Evolutionary conservation across 2,888 invertebrate genomes (phyloP).

Genomic region (Maniola hyperantus): DNA sequence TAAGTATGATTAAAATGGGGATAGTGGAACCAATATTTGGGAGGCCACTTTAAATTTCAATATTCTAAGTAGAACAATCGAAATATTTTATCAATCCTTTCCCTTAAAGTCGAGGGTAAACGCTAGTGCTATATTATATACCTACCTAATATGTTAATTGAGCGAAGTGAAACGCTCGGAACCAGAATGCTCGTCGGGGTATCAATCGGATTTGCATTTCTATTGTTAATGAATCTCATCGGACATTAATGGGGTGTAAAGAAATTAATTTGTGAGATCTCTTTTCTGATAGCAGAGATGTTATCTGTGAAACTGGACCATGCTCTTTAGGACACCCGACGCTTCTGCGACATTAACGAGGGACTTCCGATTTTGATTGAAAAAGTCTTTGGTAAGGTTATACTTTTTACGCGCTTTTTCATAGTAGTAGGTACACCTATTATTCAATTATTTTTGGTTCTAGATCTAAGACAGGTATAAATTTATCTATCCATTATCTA

Average conservation of each 20-base stretch:
- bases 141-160: slow-evolving; percentile 57
- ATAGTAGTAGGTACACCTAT: no score
- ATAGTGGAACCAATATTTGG: no score
- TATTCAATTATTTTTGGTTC: no score
- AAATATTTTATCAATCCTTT: neutral
- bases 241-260: slow-evolving; percentile 78
- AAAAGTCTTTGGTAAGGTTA: neutral
- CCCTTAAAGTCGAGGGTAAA: neutral
- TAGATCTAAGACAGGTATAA: no score
- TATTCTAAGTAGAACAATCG: no score
- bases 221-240: slow-evolving; percentile 64
- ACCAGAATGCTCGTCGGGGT: slow-evolving; percentile 68
- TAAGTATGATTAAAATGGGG: no score
- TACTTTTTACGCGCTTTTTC: no score
- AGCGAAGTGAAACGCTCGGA: slow-evolving; percentile 52
- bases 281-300: slow-evolving; percentile 64
- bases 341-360: slow-evolving; percentile 57
- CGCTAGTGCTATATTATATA: neutral
- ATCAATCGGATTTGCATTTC: slow-evolving; percentile 74
- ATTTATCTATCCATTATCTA: no score
- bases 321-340: slow-evolving; percentile 42
- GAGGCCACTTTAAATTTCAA: no score
- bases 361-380: slow-evolving; percentile 61
- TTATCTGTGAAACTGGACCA: slow-evolving; percentile 60
- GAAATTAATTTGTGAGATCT: slow-evolving; percentile 73